Conservation (phyloP, 2,113 vertebrate species). For the Ginglymostoma cirratum region DNA sequence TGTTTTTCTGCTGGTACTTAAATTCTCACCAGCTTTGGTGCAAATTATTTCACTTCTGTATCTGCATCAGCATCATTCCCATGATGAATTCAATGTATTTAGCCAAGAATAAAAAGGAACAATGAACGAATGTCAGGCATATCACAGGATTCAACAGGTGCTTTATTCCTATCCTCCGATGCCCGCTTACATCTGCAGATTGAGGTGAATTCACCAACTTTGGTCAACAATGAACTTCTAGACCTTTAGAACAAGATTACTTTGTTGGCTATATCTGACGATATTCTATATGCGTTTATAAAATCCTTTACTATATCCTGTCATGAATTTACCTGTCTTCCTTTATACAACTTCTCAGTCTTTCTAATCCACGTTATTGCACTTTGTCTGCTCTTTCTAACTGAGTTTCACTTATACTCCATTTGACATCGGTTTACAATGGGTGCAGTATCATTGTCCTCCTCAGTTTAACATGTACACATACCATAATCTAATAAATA, state of each 20-base stretch:
- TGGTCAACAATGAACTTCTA: neutral
- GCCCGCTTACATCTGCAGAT: no score
- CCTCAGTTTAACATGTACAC: neutral
- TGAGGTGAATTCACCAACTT: neutral
- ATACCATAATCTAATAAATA: neutral
- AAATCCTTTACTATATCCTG: neutral
- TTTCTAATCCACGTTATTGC: neutral
- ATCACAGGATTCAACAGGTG: neutral
- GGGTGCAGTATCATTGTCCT: neutral
- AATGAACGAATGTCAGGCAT: neutral
- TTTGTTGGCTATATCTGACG: neutral
- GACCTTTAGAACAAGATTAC: neutral
- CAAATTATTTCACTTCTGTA: neutral
- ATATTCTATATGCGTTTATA: neutral
- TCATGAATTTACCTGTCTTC: neutral
- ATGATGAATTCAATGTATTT: neutral
- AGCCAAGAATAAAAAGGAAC: neutral
- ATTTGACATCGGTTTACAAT: neutral
- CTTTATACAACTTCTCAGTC: neutral
- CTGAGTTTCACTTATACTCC: neutral
- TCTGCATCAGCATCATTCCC: neutral
- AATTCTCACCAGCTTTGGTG: neutral
- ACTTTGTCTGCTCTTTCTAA: neutral
- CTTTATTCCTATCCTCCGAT: neutral
- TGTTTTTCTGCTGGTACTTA: neutral